Conservation (phyloP, 2,888 invertebrate genomes). For the Euplexia lucipara region DNA sequence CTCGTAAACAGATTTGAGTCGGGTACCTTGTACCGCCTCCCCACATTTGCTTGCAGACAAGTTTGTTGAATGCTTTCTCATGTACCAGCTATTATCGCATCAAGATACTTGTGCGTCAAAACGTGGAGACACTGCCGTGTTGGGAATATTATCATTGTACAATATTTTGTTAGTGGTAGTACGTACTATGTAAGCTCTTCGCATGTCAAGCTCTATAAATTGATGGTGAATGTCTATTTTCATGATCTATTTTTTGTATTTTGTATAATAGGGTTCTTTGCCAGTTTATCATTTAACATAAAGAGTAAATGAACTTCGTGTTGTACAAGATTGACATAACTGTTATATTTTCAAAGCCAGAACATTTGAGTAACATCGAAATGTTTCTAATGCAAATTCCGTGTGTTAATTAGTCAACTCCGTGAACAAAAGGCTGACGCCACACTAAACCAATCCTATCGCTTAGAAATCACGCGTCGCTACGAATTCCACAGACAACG, state of each 20-base stretch:
- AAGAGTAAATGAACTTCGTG: neutral
- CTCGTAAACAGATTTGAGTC: conserved; percentile 82
- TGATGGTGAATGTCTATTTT: neutral
- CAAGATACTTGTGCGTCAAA: conserved; percentile 71
- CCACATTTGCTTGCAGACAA: conserved; percentile 74
- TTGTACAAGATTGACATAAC: neutral
- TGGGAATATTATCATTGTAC: conserved; percentile 42
- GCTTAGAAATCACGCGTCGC: conserved; percentile 37
- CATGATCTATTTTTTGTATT: neutral
- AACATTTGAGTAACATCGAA: neutral
- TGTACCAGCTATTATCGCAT: conserved; percentile 85
- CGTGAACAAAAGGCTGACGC: conserved; percentile 8
- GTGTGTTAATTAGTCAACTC: neutral
- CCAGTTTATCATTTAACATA: neutral
- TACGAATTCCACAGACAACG: conserved; percentile 42
- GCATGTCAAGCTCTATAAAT: conserved; percentile 8
- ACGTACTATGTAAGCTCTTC: neutral
- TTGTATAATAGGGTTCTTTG: neutral
- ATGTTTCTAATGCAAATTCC: neutral
- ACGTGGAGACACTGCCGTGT: conserved; percentile 34
- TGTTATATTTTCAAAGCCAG: neutral
- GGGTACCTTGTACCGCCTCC: conserved; percentile 70
- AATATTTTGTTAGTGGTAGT: conserved; percentile 34
- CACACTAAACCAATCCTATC: conserved; percentile 26
- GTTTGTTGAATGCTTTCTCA: conserved; percentile 86